Base-by-base conservation (phyloP, 1,140 invertebrate species). In the Bathynomus jamesi region DNA sequence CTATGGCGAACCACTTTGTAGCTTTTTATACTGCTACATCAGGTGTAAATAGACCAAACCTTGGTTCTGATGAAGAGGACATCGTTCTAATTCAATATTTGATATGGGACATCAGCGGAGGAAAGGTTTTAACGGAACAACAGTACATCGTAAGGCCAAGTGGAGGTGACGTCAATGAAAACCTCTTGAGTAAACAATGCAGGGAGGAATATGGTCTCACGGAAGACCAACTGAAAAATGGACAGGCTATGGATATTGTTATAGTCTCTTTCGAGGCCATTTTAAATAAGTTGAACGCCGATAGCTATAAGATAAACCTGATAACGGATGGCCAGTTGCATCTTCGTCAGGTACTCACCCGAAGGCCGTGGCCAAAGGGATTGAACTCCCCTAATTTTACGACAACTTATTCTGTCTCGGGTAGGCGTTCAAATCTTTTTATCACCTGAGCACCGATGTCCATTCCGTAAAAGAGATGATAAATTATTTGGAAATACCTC, bases 61-160 rank as follows among this genome's bases (percentile, higher is more conserved):
- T 98, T 61, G 95, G 95, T 62, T 91, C 92, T 28, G 95, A 98
- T 81, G 95, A 98, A 82, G 91, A 96, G 83, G 94, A 96, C 83
- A 90, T 96, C 76, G 93, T 96, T 65, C 86, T 95, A 70, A 86
- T 98, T 70, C 91, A 93, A 64, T 96, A 92, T 83, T 88, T 95
- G 68, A 87, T 98, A 79, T 87, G 95, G 79, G 93, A 97, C 81
- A 87, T 91, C 61, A 84, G 89, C 73, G 91, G 91, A 75, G 94
- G 92, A 81, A 92, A 95, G 91, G n/a, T n/a, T n/a, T n/a, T n/a
- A n/a, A n/a, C n/a, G 68, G 86, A 90, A 67, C 86, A 91, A 78
- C 88, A 90, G 79, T 90, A 91, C 82, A 86, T 91, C 69, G 89
- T 94, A 8, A 86, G 89, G 75, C 92, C 91, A 2, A 84, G 85